phyloP scores from a whole-genome alignment of 2,113 vertebrate species.

The Aegypius monachus region DNA sequence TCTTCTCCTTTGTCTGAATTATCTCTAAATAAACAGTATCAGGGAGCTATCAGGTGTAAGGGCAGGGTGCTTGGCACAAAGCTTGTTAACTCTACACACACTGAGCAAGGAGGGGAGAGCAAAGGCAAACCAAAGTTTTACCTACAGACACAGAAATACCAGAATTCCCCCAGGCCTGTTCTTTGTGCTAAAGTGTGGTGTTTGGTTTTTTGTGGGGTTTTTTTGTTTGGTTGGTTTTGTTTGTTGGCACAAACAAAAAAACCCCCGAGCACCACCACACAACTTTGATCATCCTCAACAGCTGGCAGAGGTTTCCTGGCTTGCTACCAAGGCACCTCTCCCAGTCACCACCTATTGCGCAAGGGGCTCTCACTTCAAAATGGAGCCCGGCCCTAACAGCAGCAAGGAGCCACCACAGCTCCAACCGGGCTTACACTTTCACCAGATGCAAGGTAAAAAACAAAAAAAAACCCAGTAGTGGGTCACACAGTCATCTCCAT shows the following conservation, averaged over 20 bases:
- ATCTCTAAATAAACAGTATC: background rate
- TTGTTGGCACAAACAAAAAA: no score
- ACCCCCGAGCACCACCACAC: no score
- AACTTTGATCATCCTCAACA: background rate
- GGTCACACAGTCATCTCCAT: accelerated
- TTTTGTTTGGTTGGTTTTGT: no score
- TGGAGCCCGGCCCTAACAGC: background rate
- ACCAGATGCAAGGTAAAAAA: accelerated
- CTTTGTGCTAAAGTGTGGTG: background rate
- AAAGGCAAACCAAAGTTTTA: background rate
- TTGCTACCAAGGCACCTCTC: background rate
- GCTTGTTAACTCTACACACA: background rate
- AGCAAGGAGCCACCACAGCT: background rate
- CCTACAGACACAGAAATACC: background rate
- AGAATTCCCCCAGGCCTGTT: accelerated
- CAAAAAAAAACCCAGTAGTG: background rate
- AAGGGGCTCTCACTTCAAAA: background rate
- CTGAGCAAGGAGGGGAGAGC: background rate
- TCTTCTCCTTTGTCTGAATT: background rate
- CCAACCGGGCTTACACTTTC: accelerated
- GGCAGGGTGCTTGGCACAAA: background rate
- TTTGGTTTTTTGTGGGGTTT: no score
- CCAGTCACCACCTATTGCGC: background rate
- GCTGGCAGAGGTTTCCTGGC: background rate
- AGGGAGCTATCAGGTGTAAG: background rate